Percentiles rank a stretch among this genome's conserved stretches.
These are phyloP conservation scores for Gymnothorax javanicus DNA, from an alignment of 2,797 vertebrate species.

Conservation along the genomic window DNA sequence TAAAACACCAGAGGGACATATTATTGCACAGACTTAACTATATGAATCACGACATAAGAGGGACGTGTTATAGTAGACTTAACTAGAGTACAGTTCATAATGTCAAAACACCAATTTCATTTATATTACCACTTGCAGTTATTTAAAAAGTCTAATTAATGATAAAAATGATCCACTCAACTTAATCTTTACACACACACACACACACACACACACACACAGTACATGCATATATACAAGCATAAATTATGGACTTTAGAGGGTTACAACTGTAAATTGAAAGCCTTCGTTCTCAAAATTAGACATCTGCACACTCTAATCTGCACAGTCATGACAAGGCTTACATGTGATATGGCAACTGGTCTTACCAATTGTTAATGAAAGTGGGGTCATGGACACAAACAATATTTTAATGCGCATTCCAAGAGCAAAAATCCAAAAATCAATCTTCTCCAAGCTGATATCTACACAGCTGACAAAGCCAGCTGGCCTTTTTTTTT, in stretches of 20 bases:
- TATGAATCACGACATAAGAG: background rate
- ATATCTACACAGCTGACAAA: conserved; percentile 34
- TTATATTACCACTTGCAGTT: background rate
- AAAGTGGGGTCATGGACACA: conserved; percentile 22
- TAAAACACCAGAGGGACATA: background rate
- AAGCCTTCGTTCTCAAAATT: background rate
- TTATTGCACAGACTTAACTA: background rate
- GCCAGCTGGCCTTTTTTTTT: conserved; percentile 51
- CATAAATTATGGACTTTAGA: background rate
- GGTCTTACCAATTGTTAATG: conserved; percentile 2
- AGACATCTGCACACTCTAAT: background rate
- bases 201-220: background rate
- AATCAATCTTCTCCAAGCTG: conserved; percentile 62
- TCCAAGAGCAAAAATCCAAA: background rate
- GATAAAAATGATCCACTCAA: background rate
- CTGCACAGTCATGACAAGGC: background rate
- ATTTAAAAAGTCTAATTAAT: background rate
- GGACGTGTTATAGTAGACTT: background rate
- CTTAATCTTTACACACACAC: background rate
- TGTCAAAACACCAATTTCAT: background rate
- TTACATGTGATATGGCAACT: background rate
- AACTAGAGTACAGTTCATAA: background rate
- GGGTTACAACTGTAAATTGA: background rate
- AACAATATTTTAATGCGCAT: conserved; percentile 25
- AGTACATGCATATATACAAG: background rate